These are phyloP conservation scores for Cirrhinus molitorella DNA, from an alignment of 2,797 vertebrate genomes.

Conservation along the genomic window DNA sequence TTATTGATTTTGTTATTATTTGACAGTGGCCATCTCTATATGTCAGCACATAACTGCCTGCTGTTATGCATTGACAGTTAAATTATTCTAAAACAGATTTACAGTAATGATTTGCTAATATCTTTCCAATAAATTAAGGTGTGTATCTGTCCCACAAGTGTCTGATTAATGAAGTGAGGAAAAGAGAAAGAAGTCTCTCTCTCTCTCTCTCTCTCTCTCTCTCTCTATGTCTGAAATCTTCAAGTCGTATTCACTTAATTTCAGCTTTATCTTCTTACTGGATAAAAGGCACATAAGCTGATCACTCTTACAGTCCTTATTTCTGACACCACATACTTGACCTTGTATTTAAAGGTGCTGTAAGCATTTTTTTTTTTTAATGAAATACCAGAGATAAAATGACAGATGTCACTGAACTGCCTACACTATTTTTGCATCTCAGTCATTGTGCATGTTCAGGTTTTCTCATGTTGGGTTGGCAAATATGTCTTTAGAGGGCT, in stretches of 20 bases:
- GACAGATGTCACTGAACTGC: neutral
- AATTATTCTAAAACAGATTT: conserved; percentile 65
- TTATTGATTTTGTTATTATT: conserved; percentile 53
- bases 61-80: conserved; percentile 54
- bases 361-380: neutral
- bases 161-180: conserved; percentile 39
- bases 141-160: conserved; percentile 42
- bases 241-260: conserved; percentile 12
- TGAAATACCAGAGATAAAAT: neutral
- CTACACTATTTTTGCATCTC: neutral
- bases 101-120: conserved; percentile 63
- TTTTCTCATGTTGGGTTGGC: neutral
- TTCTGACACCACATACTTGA: neutral
- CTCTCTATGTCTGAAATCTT: conserved; percentile 63
- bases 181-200: conserved; percentile 68
- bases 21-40: conserved; percentile 49
- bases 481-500: neutral
- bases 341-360: neutral
- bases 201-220: conserved; percentile 31
- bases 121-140: conserved; percentile 64
- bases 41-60: conserved; percentile 58
- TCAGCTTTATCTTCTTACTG: neutral
- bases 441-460: neutral
- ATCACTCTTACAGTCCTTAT: neutral
- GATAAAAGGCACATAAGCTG: neutral